Conservation (phyloP, 1,140 invertebrate species). For the Drosophila mojavensis region DNA sequence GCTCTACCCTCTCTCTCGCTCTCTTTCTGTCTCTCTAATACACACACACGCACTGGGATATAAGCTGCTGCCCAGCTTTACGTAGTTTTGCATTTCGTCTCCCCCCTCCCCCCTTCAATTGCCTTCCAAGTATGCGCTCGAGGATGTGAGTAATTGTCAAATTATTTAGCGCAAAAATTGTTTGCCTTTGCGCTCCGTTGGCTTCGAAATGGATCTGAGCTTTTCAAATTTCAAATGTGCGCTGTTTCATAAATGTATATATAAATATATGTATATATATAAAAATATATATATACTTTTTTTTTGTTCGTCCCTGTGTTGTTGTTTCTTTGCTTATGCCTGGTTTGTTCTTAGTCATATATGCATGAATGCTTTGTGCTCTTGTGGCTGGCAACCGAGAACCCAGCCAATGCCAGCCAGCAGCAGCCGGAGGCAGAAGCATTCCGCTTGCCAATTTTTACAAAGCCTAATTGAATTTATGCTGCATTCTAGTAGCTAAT, state of each 20-base stretch:
- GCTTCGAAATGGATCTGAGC: slow-evolving; percentile 73
- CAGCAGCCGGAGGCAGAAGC: not conserved
- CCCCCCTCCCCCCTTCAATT: slow-evolving; percentile 6
- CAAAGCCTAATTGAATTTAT: slow-evolving; percentile 68
- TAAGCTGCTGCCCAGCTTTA: slow-evolving; percentile 20
- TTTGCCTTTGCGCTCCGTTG: slow-evolving; percentile 81
- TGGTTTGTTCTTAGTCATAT: slow-evolving; percentile 81
- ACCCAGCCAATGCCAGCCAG: slow-evolving; percentile 7
- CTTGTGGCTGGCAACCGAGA: slow-evolving; percentile 23
- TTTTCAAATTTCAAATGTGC: slow-evolving; percentile 54
- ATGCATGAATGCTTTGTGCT: slow-evolving; percentile 77
- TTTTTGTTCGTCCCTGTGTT: not conserved
- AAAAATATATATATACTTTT: no score
- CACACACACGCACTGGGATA: not conserved
- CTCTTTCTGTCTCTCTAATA: not conserved
- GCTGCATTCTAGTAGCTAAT: slow-evolving; percentile 41
- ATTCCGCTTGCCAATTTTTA: slow-evolving; percentile 49
- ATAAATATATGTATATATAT: no score
- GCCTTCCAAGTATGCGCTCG: slow-evolving; percentile 24
- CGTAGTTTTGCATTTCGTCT: slow-evolving; percentile 20
- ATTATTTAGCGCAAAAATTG: slow-evolving; percentile 84
- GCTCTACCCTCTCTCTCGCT: no score
- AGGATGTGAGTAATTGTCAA: slow-evolving; percentile 84
- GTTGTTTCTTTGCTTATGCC: slow-evolving; percentile 49
- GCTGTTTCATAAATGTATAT: slow-evolving; percentile 14